Base-by-base conservation (phyloP, 2,113 vertebrate genomes). In the Cheilinus undulatus region DNA sequence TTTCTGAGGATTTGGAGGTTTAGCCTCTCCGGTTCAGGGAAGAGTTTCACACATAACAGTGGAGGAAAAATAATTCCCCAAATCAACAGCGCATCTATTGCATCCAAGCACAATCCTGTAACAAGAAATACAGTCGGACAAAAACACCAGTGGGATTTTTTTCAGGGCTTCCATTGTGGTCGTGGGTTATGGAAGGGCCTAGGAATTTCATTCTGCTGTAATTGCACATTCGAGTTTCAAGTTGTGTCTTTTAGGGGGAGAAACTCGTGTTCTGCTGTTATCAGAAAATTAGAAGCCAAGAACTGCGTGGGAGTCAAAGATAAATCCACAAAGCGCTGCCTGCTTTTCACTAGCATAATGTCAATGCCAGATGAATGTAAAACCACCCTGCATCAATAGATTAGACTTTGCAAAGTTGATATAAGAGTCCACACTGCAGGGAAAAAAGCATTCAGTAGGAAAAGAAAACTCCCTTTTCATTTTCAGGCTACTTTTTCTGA, bases 211-310 rank as follows among this genome's bases (percentile, higher is more conserved):
- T 84, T 89, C 69, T 69, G 84, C 74, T 88, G 83, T 89, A 90
- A 92, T 88, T 91, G 86, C 84, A 91, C 88, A 86, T 90, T 91
- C 23, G 30, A 74, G 86, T 85, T 90, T 87, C 59, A 73, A 88
- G 89, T 89, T 82, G 69, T 90, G 87, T 90, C 83, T 92, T 91
- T 90, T 83, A 58, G 63, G 69, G 51, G 51, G 75, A 62, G 71
- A 75, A 88, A 85, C 81, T 90, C 66, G 40, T 85, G 80, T 91
- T 89, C 72, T 23, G 58, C 78, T 60, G 87, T 93, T 94, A 94
- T 93, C 93, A 94, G 92, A 93, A 93, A 94, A 94, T 94, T 92
- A 92, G 80, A 93, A 91, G 88, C 83, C 54, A 81, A 88, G 84
- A 90, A 91, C 80, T 88, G 89, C 60, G 46, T 88, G 86, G 83